Evolutionary conservation across 92 coral and sea anemone genomes (phyloP), one percentile per base, ranked within the genome.

Genomic region (Parazoanthus atlanticus): DNA sequence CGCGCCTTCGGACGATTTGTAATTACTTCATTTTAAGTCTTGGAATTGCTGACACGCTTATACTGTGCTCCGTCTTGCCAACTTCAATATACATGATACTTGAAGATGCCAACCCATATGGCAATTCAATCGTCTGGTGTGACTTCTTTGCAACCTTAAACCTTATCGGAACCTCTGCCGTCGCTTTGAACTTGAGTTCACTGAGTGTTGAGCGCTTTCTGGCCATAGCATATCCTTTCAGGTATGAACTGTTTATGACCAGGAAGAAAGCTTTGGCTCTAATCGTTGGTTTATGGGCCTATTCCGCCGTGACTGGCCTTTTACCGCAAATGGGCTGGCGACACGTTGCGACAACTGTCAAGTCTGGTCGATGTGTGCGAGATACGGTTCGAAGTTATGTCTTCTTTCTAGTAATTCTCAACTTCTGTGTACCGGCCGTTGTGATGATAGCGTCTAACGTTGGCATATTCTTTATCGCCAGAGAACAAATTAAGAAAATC

Each of bases 251-350:
- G 2, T 93, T 93, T 73, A 78, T 89, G 54, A 94, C 94, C 23
- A 87, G 78, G 11, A 88, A 80, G 58, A 91, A 86, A 46, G 90
- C 92, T 0, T 49, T 85, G 8, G 88, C 58, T 15, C 73, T 91
- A 5, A 94, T 94, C 0, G 76, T 85, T 0, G 86, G 89, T 7
- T 77, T 94, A 5, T 94, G 98, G 98, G 36, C 79, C 1, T 94
- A 94, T 58, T 90, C 96, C 0, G 15, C 94, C 5, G 13, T 94
- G 8, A 91, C 89, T 2, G 98, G 96, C 6, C 86, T 94, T 21
- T 74, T 93, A 12, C 98, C 98, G 0, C 88, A 80, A 21, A 91
- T 94, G 94, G 98, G 98, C 30, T 94, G 98, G 98, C 81, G 91
- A 23, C 47, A 83, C 5, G 77, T 82, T 15, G 81, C 87, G 31